Percentiles rank a stretch among this genome's conserved stretches.
Evolutionary conservation across 2,888 invertebrate species (phyloP).

Genomic region (Microctonus aethiopoides): DNA sequence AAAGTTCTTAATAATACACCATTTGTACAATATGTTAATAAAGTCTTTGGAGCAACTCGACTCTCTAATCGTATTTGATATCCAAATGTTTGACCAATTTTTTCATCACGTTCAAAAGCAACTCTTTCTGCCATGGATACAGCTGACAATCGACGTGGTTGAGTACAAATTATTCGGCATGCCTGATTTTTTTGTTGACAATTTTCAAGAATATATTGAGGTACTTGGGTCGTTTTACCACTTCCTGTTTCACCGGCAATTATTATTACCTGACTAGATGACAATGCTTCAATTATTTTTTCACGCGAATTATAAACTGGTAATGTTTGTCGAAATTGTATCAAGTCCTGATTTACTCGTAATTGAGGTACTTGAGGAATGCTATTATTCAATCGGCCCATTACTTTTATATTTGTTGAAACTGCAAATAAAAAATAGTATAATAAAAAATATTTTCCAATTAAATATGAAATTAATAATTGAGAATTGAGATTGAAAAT

Average conservation of each 20-base stretch:
- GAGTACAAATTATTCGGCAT: constrained; percentile 91
- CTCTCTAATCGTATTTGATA: constrained; percentile 94
- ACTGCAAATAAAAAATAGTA: constrained; percentile 51
- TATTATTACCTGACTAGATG: constrained; percentile 72
- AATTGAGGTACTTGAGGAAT: constrained; percentile 73
- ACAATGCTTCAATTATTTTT: constrained; percentile 73
- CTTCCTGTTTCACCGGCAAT: constrained; percentile 90
- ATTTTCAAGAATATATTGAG: constrained; percentile 90
- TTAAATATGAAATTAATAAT: background rate
- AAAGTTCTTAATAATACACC: constrained; percentile 89
- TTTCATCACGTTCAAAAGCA: constrained; percentile 78
- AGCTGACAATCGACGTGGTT: constrained; percentile 92
- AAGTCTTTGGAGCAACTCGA: constrained; percentile 81
- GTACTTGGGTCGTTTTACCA: constrained; percentile 96
- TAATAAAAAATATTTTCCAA: background rate
- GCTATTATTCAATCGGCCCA: constrained; percentile 77
- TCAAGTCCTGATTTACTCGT: constrained; percentile 70
- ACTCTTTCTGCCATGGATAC: constrained; percentile 90
- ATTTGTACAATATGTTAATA: constrained; percentile 91
- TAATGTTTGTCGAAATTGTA: constrained; percentile 74
- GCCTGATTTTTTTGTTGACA: constrained; percentile 71
- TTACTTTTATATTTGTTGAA: constrained; percentile 68
- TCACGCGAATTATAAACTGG: constrained; percentile 77
- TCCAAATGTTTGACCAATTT: constrained; percentile 79
- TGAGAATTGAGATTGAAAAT: constrained; percentile 15